A percentile compares a stretch with the other conserved stretches of the same genome.
phyloP scores from a whole-genome alignment of 2,113 vertebrate species.

The Phasianus colchicus region DNA sequence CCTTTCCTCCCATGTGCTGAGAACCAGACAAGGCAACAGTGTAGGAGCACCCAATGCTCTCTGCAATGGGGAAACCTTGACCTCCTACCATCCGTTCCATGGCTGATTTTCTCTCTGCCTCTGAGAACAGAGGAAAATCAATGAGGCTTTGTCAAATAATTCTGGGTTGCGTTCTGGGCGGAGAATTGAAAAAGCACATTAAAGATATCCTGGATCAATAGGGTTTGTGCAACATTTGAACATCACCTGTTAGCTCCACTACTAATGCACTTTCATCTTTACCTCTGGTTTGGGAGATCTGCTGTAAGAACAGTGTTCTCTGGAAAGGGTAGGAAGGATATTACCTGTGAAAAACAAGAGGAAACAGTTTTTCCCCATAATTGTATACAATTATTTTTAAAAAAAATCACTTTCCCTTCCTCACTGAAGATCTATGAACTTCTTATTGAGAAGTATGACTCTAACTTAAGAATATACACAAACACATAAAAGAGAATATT shows the following conservation, averaged over 20 bases:
- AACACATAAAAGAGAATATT: neutral
- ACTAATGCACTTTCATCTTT: neutral
- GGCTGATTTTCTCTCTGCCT: neutral
- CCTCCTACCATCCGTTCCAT: neutral
- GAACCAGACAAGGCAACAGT: neutral
- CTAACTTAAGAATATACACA: neutral
- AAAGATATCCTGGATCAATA: neutral
- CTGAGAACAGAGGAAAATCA: neutral
- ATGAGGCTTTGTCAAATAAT: neutral
- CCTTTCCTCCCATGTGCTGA: neutral
- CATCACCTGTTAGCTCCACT: neutral
- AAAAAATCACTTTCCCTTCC: neutral
- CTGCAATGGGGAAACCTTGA: neutral
- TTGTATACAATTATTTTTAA: neutral
- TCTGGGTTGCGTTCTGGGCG: neutral
- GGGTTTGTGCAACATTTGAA: neutral
- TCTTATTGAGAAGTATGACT: neutral
- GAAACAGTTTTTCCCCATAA: neutral
- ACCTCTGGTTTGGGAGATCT: neutral
- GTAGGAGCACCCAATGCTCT: rapidly evolving
- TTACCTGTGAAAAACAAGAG: neutral
- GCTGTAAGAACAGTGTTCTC: neutral
- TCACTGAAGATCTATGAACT: neutral
- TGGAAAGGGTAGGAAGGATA: neutral
- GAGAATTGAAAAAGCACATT: neutral